phyloP scores from a whole-genome alignment of 2,888 invertebrate species.

The Thumatha senex region DNA sequence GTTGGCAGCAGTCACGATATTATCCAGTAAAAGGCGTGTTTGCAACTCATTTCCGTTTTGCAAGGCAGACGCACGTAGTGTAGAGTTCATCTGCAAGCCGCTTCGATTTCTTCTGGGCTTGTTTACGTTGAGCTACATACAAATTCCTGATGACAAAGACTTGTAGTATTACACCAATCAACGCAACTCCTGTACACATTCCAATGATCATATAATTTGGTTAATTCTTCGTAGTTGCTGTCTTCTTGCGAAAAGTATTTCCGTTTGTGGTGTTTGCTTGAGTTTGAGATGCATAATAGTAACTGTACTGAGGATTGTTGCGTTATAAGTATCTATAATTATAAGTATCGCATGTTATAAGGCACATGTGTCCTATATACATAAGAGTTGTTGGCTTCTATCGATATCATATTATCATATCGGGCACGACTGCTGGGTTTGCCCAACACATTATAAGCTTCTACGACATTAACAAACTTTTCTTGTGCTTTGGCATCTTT shows the following conservation, averaged over 20 bases:
- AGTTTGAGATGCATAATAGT: slow-evolving; percentile 43
- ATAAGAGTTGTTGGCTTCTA: slow-evolving; percentile 40
- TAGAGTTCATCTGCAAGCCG: slow-evolving; percentile 77
- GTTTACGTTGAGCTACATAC: slow-evolving; percentile 69
- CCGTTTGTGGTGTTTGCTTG: slow-evolving; percentile 29
- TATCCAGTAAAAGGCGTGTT: slow-evolving; percentile 64
- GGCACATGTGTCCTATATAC: slow-evolving; percentile 56
- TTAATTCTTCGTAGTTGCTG: slow-evolving; percentile 82
- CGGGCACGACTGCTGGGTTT: slow-evolving; percentile 84
- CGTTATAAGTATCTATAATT: slow-evolving; percentile 50
- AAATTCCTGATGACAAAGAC: slow-evolving; percentile 77
- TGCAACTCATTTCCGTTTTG: slow-evolving; percentile 81
- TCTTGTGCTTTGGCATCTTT: slow-evolving; percentile 84
- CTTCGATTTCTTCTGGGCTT: slow-evolving; percentile 73
- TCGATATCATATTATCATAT: slow-evolving; percentile 83
- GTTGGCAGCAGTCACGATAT: slow-evolving; percentile 69
- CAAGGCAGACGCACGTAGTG: slow-evolving; percentile 72
- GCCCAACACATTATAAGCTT: slow-evolving; percentile 90
- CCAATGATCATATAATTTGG: slow-evolving; percentile 85
- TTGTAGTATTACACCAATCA: slow-evolving; percentile 82
- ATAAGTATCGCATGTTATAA: too few relatives aligned
- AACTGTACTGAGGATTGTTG: slow-evolving; percentile 54
- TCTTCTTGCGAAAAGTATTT: slow-evolving; percentile 73
- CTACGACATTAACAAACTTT: slow-evolving; percentile 89
- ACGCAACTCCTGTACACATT: slow-evolving; percentile 82